Evolutionary conservation across 53 echinoderm and acorn worm genomes (phyloP).

Genomic region (Hippasteria phrygiana): DNA sequence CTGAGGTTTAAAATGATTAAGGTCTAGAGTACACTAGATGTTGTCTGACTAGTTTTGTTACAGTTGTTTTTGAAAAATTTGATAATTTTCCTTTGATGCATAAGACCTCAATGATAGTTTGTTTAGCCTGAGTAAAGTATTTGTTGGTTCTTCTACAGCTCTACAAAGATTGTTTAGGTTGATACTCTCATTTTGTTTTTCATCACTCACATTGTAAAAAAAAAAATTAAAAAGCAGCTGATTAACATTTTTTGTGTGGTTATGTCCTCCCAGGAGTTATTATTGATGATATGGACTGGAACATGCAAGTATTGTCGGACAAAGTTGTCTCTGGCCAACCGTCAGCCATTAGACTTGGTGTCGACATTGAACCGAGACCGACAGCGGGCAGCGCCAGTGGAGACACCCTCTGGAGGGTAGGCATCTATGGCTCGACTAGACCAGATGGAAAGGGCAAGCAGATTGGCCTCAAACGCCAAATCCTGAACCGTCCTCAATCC

Average conservation of each 20-base stretch:
- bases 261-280: constrained; percentile 66
- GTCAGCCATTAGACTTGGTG: constrained; percentile 40
- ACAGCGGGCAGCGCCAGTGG: constrained; percentile 76
- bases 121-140: no score
- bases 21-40: no score
- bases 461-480: constrained; percentile 75
- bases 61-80: no score
- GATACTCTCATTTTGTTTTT: background rate
- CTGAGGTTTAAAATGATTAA: no score
- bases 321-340: constrained; percentile 70
- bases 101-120: no score
- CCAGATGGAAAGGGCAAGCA: constrained; percentile 73
- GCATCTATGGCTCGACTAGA: constrained; percentile 73
- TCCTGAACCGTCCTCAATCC: constrained; percentile 72
- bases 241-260: background rate
- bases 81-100: no score
- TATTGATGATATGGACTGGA: constrained; percentile 83
- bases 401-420: constrained; percentile 80
- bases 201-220: background rate
- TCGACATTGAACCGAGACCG: constrained; percentile 51
- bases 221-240: no score
- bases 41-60: no score
- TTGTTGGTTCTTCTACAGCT: no score
- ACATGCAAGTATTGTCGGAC: constrained; percentile 65
- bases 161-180: no score